These are phyloP conservation scores for Disparrhopalites patrizii DNA, from an alignment of 2,888 invertebrate species.

Conservation along the genomic window DNA sequence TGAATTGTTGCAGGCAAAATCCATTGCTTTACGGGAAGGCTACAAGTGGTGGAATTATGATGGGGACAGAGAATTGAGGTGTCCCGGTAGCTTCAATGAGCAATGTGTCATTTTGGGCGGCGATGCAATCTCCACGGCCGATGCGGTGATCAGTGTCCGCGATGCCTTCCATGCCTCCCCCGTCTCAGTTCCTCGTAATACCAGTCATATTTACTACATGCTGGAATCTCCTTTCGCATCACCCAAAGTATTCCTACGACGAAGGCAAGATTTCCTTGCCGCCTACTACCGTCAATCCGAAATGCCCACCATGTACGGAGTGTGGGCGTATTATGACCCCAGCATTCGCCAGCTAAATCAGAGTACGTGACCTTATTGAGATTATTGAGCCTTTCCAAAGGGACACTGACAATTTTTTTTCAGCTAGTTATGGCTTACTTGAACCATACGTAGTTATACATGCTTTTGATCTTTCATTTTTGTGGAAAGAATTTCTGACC, in stretches of 20 bases:
- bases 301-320: constrained; percentile 38
- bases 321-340: constrained; percentile 40
- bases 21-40: neutral
- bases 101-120: neutral
- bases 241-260: constrained; percentile 21
- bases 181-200: neutral
- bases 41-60: constrained; percentile 13
- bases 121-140: neutral
- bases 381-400: no score
- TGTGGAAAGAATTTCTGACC: neutral
- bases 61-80: neutral
- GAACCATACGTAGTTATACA: neutral
- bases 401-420: no score
- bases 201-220: constrained; percentile 35
- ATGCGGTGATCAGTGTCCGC: neutral
- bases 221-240: constrained; percentile 44
- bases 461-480: neutral
- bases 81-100: neutral
- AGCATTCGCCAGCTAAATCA: neutral
- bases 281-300: constrained; percentile 38
- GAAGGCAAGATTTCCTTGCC: constrained; percentile 37
- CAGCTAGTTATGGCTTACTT: neutral
- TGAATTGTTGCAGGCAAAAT: neutral
- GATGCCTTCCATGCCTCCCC: neutral
- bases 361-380: neutral